Base-by-base conservation (phyloP, 1,140 invertebrate genomes). In the Pinna nobilis region DNA sequence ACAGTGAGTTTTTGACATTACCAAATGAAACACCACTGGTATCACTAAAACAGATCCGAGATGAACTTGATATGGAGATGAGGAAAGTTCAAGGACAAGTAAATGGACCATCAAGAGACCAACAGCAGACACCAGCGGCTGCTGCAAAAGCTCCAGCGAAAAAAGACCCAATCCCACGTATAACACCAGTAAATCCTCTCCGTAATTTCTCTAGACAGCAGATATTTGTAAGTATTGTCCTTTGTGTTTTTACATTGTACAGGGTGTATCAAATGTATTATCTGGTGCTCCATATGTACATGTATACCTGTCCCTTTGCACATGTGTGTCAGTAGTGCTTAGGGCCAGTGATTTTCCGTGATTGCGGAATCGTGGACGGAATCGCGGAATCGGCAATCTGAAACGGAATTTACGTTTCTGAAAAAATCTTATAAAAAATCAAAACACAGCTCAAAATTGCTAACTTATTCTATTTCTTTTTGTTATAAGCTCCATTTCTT, bases 1-100 rank as follows among this genome's bases (percentile, higher is more conserved):
- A 86, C 84, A 84, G 83, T 11, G 84, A 87, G 50, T 84, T 60
- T 74, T 50, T 88, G 18, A 79, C 60, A 6, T 60, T 88, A 9
- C 84, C 84, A 33, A 9, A 23, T 20, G 57, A 60, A n/a, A 63
- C 77, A 23, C 68, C 73, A 6, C 55, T 85, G 28, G 73, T 60
- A 44, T 30, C 50, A 28, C 5, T 86, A 33, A 61, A 64, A 35
- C 63, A 73, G n/a, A 81, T 87, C 2, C 74, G 76, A 57, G 70
- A 81, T 39, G 78, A 84, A 15, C 50, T 87, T 6, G 33, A 67
- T 23, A 72, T 35, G 49, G 74, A 72, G 63, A 59, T 35, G 75
- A 35, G 50, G 68, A 69, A 61, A 60, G 79, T 37, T 18, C n/a
- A n/a, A 65, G 60, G 67, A 28, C 18, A 63, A 63, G 59, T 63